Conservation (phyloP, 2,113 vertebrate genomes). For the Lycocorax pyrrhopterus region DNA sequence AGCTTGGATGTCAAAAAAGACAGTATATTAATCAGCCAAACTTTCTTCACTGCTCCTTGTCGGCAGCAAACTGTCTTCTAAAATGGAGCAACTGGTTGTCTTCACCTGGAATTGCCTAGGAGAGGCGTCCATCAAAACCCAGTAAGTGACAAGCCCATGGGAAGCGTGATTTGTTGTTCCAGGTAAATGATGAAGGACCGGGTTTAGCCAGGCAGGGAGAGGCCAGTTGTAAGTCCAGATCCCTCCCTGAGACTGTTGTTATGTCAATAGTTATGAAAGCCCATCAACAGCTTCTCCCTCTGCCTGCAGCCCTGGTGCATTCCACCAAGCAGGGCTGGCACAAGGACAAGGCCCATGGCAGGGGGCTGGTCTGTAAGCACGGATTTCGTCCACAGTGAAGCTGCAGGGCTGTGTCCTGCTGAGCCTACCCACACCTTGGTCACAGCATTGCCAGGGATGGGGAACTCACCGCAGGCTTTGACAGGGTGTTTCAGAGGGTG, state of each 20-base stretch:
- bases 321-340: neutral
- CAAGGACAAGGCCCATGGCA: neutral
- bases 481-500: neutral
- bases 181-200: neutral
- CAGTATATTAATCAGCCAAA: neutral
- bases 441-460: neutral
- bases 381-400: neutral
- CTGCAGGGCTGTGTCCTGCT: neutral
- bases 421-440: neutral
- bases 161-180: neutral
- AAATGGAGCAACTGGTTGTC: neutral
- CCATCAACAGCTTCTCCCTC: neutral
- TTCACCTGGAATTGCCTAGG: neutral
- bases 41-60: neutral
- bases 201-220: neutral
- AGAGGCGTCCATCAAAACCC: neutral
- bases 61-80: neutral
- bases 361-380: neutral
- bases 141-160: neutral
- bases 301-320: fast-evolving
- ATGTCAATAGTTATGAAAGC: neutral
- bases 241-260: neutral
- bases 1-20: neutral
- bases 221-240: neutral
- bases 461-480: neutral